Conservation (phyloP, 1,140 invertebrate species). For the Drosophila tani region DNA sequence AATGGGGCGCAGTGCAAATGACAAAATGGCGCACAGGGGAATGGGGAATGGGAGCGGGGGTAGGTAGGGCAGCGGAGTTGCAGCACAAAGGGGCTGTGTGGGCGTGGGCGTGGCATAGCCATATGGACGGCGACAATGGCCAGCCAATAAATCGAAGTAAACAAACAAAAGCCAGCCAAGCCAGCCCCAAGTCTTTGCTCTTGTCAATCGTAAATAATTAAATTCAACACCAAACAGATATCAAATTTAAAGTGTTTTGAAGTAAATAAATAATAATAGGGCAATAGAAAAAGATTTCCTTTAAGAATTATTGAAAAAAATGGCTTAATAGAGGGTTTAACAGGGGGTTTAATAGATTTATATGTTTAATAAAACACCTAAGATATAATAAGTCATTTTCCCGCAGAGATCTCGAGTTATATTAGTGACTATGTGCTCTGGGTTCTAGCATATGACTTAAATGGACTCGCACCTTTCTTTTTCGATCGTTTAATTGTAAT, state of each 20-base stretch:
- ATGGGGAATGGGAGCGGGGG: conserved; percentile 2
- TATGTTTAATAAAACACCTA: too few species aligned
- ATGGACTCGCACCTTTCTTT: conserved; percentile 9
- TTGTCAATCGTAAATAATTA: conserved; percentile 1
- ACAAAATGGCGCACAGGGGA: conserved; percentile 33
- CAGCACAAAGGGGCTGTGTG: conserved; percentile 9
- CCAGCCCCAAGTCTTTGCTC: background rate
- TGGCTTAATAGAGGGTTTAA: too few species aligned
- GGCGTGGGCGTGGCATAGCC: conserved; percentile 29
- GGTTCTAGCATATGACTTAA: conserved; percentile 7
- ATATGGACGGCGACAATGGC: conserved; percentile 6
- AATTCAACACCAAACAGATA: conserved; percentile 1
- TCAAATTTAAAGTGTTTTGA: background rate
- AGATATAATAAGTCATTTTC: too few species aligned
- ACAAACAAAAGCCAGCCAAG: conserved; percentile 1
- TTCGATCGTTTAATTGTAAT: background rate
- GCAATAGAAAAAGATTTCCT: too few species aligned
- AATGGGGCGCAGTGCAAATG: conserved; percentile 23
- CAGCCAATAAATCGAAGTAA: background rate
- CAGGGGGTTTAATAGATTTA: too few species aligned
- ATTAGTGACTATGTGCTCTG: too few species aligned
- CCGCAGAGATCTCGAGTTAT: too few species aligned
- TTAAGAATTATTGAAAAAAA: too few species aligned
- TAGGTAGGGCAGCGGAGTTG: conserved; percentile 9
- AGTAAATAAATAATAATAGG: background rate